Percentiles rank a stretch among this genome's conserved stretches.
These are phyloP conservation scores for Hypercompe scribonia DNA, from an alignment of 2,888 invertebrate genomes.

Conservation along the genomic window DNA sequence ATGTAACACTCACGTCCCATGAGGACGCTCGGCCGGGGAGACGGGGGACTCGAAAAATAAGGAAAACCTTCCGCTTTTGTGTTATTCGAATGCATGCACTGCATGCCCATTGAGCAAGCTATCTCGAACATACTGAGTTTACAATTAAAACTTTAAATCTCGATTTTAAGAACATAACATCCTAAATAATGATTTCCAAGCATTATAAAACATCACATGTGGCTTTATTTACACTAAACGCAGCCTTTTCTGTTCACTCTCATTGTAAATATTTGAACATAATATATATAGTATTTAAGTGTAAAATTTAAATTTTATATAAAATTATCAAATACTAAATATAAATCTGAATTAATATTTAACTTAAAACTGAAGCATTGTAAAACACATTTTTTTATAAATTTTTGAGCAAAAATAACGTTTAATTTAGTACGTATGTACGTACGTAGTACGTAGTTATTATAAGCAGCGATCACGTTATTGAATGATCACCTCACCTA, in stretches of 20 bases:
- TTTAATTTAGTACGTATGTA: conserved; percentile 38
- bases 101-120: conserved; percentile 55
- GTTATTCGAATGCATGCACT: conserved; percentile 65
- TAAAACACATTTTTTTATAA: neutral
- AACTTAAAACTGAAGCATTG: conserved; percentile 12
- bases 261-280: conserved; percentile 48
- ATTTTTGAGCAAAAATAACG: conserved; percentile 12
- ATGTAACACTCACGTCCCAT: conserved; percentile 73
- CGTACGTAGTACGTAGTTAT: too few relatives aligned
- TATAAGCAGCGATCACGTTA: conserved; percentile 53
- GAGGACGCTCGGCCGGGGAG: conserved; percentile 65
- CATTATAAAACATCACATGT: conserved; percentile 49
- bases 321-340: neutral
- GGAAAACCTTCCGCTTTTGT: conserved; percentile 69
- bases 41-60: conserved; percentile 68
- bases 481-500: conserved; percentile 65
- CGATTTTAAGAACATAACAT: conserved; percentile 46
- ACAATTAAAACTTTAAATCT: conserved; percentile 53
- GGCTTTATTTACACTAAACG: conserved; percentile 54
- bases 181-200: conserved; percentile 57
- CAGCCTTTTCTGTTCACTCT: conserved; percentile 56
- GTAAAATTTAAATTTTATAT: conserved; percentile 12
- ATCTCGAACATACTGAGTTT: conserved; percentile 61
- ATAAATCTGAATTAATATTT: conserved; percentile 15
- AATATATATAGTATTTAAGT: conserved; percentile 43